Base-by-base conservation (phyloP, 2,797 vertebrate genomes). In the Gymnothorax reevesii region DNA sequence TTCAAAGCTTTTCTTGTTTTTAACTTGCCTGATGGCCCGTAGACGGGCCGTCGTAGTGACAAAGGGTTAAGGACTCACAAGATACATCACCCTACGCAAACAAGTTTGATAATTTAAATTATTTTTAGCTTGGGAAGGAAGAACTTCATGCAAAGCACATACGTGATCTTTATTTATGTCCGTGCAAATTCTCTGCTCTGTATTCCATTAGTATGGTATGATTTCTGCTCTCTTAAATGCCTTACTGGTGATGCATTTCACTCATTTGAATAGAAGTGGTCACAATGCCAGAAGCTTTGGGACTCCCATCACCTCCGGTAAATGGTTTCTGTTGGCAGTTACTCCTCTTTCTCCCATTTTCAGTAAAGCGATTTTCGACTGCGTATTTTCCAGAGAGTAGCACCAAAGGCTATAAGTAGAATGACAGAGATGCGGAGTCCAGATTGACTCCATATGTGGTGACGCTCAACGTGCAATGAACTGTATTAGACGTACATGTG, bases 211-310 rank as follows among this genome's bases (percentile, higher is more conserved):
- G 3, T 52, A 42, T 77, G 33, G 73, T 77, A 52, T 52, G 33
- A 77, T 52, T 15, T n/a, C 15, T 49, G 12, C 52, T 33, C 73
- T 20, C 10, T 75, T 75, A 75, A 27, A 75, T 75, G 73, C 13
- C 17, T 77, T 52, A 42, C 73, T 9, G 42, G 73, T 77, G 73
- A 77, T 77, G 33, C 73, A 77, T 77, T 77, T 13, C 49, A 77
- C 27, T 49, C 20, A 20, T 77, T 77, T 52, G 33, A 52, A 49
- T 17, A 49, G 73, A 5, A 49, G 52, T 73, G 69, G 69, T 33
- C 69, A 73, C 27, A 42, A 33, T 73, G 69, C 69, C 4, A 42
- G 12, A 73, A 27, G 9, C 33, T 71, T 71, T 2, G 12, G 59
- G 22, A n/a, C 25, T 69, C 13, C 7, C 64, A 69, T n/a, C 25